phyloP scores from a whole-genome alignment of 2,888 invertebrate genomes.

The Platycnemis pennipes region DNA sequence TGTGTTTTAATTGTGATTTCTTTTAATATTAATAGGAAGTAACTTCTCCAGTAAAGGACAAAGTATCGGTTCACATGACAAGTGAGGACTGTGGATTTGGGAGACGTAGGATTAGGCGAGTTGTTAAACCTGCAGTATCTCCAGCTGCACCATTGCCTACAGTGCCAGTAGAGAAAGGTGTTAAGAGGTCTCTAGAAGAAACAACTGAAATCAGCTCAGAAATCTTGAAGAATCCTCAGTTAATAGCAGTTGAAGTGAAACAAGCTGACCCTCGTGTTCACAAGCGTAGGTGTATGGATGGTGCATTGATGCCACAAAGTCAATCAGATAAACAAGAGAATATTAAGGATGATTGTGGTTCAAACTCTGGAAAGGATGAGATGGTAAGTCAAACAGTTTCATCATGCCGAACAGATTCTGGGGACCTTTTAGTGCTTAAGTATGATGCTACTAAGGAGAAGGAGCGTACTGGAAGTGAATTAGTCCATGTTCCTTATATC shows the following conservation, averaged over 20 bases:
- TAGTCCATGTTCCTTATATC: background rate
- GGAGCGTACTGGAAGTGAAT: background rate
- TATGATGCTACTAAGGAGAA: background rate
- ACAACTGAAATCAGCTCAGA: background rate
- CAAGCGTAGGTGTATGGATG: background rate
- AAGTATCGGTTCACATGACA: background rate
- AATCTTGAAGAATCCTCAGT: background rate
- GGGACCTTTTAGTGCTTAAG: background rate
- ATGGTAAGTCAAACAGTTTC: background rate
- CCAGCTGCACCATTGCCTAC: background rate
- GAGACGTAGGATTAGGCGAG: constrained; percentile 16
- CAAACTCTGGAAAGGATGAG: background rate
- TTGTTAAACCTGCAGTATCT: background rate
- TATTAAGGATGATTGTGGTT: background rate
- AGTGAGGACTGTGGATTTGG: constrained; percentile 48
- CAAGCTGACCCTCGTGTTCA: background rate
- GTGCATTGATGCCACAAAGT: background rate
- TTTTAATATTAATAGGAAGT: background rate
- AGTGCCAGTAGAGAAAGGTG: background rate
- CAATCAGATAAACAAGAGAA: background rate
- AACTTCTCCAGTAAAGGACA: background rate
- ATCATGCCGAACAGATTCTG: background rate
- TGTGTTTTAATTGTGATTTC: background rate
- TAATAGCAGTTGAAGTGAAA: background rate
- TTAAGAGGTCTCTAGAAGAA: background rate